Evolutionary conservation across 2,113 vertebrate species (phyloP).

Genomic region (Pollachius pollachius): DNA sequence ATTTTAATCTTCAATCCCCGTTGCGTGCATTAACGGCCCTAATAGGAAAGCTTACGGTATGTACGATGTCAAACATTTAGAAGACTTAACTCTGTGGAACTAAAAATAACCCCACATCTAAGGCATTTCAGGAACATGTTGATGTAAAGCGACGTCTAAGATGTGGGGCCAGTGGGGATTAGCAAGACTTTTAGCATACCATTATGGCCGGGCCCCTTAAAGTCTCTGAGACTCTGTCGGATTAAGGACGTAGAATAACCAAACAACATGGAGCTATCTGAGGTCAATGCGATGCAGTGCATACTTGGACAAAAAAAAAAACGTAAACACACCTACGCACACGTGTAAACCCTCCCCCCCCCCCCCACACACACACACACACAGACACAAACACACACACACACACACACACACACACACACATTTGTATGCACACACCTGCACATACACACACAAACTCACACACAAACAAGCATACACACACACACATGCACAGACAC

Average conservation of each 20-base stretch:
- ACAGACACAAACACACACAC: neutral
- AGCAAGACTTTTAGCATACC: constrained; percentile 16
- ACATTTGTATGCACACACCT: neutral
- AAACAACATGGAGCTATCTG: constrained; percentile 44
- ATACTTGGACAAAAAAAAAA: neutral
- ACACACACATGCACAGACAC: too few species aligned
- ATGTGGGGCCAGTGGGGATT: constrained; percentile 21
- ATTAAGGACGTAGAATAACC: constrained; percentile 23
- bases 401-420: neutral
- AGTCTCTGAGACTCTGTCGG: constrained; percentile 4
- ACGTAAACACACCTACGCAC: constrained; percentile 12
- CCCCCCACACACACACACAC: neutral
- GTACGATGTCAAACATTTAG: too few species aligned
- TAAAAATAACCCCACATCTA: too few species aligned
- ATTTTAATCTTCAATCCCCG: too few species aligned
- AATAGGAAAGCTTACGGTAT: too few species aligned
- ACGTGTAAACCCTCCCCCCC: neutral
- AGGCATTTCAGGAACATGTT: too few species aligned
- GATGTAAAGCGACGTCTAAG: constrained; percentile 14
- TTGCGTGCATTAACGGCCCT: too few species aligned
- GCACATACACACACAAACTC: too few species aligned
- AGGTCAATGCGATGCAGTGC: too few species aligned
- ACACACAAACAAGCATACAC: too few species aligned
- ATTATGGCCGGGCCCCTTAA: constrained; percentile 9
- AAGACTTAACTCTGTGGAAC: too few species aligned